Percentiles rank a stretch among this genome's conserved stretches.
Evolutionary conservation across 2,797 vertebrate species (phyloP).

Genomic region (Simalia tracyae): DNA sequence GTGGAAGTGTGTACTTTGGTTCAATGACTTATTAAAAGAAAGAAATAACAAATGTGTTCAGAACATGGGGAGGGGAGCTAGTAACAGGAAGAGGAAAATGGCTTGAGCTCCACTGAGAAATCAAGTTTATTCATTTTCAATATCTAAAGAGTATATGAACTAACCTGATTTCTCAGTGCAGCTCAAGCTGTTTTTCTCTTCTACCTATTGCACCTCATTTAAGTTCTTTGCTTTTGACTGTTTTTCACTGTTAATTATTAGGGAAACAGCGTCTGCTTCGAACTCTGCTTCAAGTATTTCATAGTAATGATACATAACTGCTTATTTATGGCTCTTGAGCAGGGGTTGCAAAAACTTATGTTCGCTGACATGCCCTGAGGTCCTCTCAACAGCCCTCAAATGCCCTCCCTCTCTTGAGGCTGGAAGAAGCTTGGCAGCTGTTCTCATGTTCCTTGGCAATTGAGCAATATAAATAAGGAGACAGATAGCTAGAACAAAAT

Average conservation of each 20-base stretch:
- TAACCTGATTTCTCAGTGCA: no score
- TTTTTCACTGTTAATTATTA: not conserved
- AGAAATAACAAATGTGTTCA: not conserved
- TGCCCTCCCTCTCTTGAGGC: not conserved
- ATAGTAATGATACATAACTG: not conserved
- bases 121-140: not conserved
- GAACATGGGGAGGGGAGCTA: not conserved
- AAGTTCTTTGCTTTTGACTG: not conserved
- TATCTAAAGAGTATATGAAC: not conserved
- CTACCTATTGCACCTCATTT: not conserved
- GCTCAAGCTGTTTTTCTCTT: no score
- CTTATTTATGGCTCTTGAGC: not conserved
- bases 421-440: not conserved
- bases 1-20: not conserved
- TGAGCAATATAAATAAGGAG: not conserved
- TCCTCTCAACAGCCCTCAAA: not conserved
- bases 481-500: not conserved
- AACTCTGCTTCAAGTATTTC: not conserved
- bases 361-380: not conserved
- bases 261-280: not conserved
- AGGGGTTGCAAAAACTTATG: not conserved
- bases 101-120: not conserved
- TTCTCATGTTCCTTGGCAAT: not conserved
- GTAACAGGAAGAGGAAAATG: not conserved
- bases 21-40: not conserved